Conservation (phyloP, 2,113 vertebrate species). For the Brienomyrus longianalis region DNA sequence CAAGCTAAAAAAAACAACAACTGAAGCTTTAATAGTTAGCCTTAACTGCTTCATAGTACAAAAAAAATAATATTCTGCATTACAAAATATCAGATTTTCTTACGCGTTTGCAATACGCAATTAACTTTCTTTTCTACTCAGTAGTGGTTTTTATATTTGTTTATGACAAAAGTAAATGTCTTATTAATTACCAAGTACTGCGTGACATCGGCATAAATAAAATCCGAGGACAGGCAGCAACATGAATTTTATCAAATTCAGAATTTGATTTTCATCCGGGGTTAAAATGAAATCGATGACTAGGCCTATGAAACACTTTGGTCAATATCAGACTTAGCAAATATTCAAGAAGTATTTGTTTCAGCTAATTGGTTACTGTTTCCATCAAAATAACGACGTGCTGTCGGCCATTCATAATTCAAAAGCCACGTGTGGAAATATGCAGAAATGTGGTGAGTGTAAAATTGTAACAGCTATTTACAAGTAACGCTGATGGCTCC, state of each 20-base stretch:
- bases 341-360: not conserved
- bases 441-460: not conserved
- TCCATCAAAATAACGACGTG: not conserved
- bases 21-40: not conserved
- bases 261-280: not conserved
- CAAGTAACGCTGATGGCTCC: not conserved
- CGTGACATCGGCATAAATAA: not conserved
- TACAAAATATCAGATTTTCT: not conserved
- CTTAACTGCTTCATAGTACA: not conserved
- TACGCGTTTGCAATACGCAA: not conserved
- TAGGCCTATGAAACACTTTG: not conserved
- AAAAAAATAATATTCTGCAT: not conserved
- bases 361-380: not conserved
- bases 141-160: not conserved
- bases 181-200: not conserved
- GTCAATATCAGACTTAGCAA: not conserved
- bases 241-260: not conserved
- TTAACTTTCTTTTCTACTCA: not conserved
- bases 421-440: conserved; percentile 2
- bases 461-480: conserved; percentile 6
- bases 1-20: not conserved
- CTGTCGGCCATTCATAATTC: not conserved
- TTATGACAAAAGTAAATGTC: not conserved
- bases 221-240: not conserved
- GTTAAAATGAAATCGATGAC: not conserved